Conservation (phyloP, 2,113 vertebrate species). For the Calypte anna region DNA sequence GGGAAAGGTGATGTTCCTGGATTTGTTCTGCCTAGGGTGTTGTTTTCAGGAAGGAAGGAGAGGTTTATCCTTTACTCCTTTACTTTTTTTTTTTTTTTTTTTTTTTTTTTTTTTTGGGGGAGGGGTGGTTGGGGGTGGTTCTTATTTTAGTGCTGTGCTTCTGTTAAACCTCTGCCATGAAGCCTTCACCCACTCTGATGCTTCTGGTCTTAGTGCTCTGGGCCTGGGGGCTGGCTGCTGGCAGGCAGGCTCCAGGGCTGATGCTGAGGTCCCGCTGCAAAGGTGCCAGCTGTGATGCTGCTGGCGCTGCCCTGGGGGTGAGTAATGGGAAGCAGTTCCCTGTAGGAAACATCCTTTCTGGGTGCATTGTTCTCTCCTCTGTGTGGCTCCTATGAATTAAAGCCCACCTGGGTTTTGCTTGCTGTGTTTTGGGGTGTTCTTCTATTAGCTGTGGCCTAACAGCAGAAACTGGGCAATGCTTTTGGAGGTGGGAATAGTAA, state of each 20-base stretch:
- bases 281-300: neutral
- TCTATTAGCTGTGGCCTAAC: neutral
- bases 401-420: neutral
- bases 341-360: neutral
- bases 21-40: neutral
- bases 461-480: neutral
- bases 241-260: neutral
- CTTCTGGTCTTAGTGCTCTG: neutral
- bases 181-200: neutral
- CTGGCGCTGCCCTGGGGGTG: neutral
- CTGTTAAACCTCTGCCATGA: neutral
- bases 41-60: neutral
- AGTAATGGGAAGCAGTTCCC: neutral
- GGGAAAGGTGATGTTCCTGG: accelerated
- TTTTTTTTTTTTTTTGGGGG: neutral
- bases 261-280: neutral
- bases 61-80: too few species aligned
- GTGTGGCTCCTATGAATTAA: accelerated
- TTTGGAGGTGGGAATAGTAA: neutral
- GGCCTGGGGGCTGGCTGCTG: neutral
- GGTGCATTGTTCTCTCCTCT: neutral
- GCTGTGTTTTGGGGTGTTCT: neutral
- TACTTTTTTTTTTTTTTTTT: neutral
- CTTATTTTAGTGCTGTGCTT: neutral
- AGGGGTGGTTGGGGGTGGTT: too few species aligned